phyloP scores from a whole-genome alignment of 2,888 invertebrate species.

The Hypomecis atomaria region DNA sequence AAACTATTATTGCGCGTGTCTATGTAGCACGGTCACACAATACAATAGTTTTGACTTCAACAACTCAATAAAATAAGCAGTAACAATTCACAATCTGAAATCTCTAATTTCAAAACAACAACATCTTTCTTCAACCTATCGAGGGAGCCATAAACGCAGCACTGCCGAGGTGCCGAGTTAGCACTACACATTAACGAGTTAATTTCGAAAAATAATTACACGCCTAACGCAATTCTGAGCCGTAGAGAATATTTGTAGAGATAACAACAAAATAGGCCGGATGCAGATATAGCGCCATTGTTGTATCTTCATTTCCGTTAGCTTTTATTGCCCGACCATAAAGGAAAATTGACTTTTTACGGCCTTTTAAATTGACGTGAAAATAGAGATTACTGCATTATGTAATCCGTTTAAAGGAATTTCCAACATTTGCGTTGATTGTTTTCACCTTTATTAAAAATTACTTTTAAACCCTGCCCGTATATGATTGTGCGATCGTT shows the following conservation, averaged over 20 bases:
- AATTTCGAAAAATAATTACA: slow-evolving; percentile 69
- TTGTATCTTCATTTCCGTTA: slow-evolving; percentile 66
- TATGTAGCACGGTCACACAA: too few relatives aligned
- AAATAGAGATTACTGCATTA: slow-evolving; percentile 43
- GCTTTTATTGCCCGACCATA: slow-evolving; percentile 57
- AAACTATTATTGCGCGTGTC: too few relatives aligned
- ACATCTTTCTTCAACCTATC: slow-evolving; percentile 39
- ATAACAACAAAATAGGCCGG: slow-evolving; percentile 68
- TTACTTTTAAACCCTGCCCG: slow-evolving; percentile 69
- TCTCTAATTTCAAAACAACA: slow-evolving; percentile 13
- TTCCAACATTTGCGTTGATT: slow-evolving; percentile 50
- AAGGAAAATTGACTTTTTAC: slow-evolving; percentile 60
- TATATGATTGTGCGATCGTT: slow-evolving; percentile 80
- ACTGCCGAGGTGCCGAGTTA: slow-evolving; percentile 25
- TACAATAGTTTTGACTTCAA: too few relatives aligned
- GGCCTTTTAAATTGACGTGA: slow-evolving; percentile 51
- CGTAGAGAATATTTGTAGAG: slow-evolving; percentile 54
- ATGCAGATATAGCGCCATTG: slow-evolving; percentile 66
- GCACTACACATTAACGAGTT: slow-evolving; percentile 58
- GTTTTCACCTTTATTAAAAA: slow-evolving; percentile 56
- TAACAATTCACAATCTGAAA: slow-evolving; percentile 3
- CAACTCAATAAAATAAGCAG: background rate
- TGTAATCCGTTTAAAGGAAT: slow-evolving; percentile 36
- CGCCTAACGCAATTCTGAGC: slow-evolving; percentile 56
- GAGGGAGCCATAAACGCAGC: slow-evolving; percentile 25